phyloP scores from a whole-genome alignment of 2,888 invertebrate genomes.

The Plemyria rubiginata region DNA sequence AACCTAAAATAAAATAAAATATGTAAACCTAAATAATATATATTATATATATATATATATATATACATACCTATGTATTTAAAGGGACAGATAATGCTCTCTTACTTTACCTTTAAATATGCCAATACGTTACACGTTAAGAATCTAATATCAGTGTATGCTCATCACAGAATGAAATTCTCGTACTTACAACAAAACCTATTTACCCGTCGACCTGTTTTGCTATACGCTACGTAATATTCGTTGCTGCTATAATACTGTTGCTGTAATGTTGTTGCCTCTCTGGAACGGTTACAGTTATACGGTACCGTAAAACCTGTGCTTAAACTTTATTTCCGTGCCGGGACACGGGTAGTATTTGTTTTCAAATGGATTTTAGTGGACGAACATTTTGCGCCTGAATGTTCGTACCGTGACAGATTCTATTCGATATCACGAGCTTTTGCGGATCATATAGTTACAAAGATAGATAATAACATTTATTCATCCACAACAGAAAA shows the following conservation, averaged over 20 bases:
- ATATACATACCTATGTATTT: too few species aligned
- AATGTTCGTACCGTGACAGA: conserved; percentile 6
- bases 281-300: conserved; percentile 24
- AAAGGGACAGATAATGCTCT: too few species aligned
- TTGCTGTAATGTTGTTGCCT: not conserved
- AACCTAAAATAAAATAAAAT: too few species aligned
- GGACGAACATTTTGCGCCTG: conserved; percentile 8
- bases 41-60: too few species aligned
- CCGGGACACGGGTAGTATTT: conserved; percentile 13
- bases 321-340: conserved; percentile 26
- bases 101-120: too few species aligned
- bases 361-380: conserved; percentile 22
- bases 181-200: conserved; percentile 7
- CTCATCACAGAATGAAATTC: conserved; percentile 4
- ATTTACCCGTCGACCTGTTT: conserved; percentile 4
- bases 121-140: not conserved
- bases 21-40: too few species aligned
- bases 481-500: too few species aligned
- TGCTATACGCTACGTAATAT: conserved; percentile 18
- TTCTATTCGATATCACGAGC: conserved; percentile 13
- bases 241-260: conserved; percentile 7
- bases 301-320: conserved; percentile 25
- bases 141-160: not conserved
- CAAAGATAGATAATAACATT: too few species aligned
- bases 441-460: not conserved